Evolutionary conservation across 2,113 vertebrate species (phyloP), one percentile per base, ranked within the genome.

Genomic region (Meriones unguiculatus): DNA sequence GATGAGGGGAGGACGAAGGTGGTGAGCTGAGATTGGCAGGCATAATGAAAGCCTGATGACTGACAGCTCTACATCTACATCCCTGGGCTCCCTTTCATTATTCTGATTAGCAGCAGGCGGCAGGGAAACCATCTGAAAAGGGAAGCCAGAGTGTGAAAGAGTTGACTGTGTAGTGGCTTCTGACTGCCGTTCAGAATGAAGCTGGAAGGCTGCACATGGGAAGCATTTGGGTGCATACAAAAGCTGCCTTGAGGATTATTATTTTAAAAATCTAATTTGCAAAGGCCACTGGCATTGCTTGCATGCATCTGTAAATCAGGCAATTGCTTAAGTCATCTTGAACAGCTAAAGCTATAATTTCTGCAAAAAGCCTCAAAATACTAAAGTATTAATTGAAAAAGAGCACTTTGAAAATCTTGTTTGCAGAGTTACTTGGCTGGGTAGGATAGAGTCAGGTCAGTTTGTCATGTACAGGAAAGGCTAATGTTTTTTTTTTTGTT

Each of bases 211-310:
- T 13, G 59, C 73, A 52, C 59, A 67, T n/a, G 81, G 86, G 90
- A 97, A 76, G 92, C 90, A 90, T 81, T 89, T 87, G 92, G 96
- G 81, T 96, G 80, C 90, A 95, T 93, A 92, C 93, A 95, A 94
- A 95, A 93, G 65, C 85, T 57, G 62, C 86, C 67, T 22, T 62
- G 89, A 92, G 96, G 96, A 96, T 96, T 97, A 95, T 92, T 95
- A 95, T 92, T 95, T 97, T 80, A 75, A 95, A 97, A 96, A 98
- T 96, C 93, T 97, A 97, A 97, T 98, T 98, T 97, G 65, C 93
- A 90, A 97, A 95, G 77, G 77, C 89, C 95, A 97, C 72, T 95
- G 72, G 67, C 76, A 97, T 95, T 94, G 87, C 87, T 91, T 97
- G 93, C 93, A 86, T 97, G 97, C 92, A 93, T 82, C 41, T 96